phyloP scores from a whole-genome alignment of 2,888 invertebrate species.

The Epinotia nisella region DNA sequence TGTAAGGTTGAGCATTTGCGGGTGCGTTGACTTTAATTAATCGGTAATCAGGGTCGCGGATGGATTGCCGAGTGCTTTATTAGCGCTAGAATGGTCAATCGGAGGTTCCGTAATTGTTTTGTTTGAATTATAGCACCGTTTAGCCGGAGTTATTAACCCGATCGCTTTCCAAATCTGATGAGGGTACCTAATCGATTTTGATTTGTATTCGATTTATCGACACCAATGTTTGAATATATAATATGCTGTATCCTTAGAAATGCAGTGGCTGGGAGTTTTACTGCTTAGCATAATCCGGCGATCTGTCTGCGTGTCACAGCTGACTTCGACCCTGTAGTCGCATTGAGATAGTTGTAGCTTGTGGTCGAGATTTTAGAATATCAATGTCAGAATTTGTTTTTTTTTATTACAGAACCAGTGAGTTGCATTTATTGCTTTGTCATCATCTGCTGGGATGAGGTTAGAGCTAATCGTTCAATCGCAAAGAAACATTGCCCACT shows the following conservation, averaged over 20 bases:
- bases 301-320: slow-evolving; percentile 26
- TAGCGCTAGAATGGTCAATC: slow-evolving; percentile 48
- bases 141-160: slow-evolving; percentile 18
- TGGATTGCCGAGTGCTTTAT: slow-evolving; percentile 50
- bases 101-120: slow-evolving; percentile 25
- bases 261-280: slow-evolving; percentile 12
- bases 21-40: slow-evolving; percentile 65
- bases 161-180: slow-evolving; percentile 25
- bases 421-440: no score
- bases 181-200: background rate
- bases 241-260: slow-evolving; percentile 12
- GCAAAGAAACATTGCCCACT: no score
- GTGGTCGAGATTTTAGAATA: background rate
- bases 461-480: no score
- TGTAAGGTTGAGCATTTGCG: slow-evolving; percentile 68
- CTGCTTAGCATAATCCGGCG: slow-evolving; percentile 37
- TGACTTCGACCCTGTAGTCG: slow-evolving; percentile 1
- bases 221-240: background rate
- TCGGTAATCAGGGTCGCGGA: slow-evolving; percentile 54
- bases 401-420: no score
- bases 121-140: slow-evolving; percentile 37
- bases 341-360: slow-evolving; percentile 17
- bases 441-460: no score
- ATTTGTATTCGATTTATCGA: background rate
- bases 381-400: slow-evolving; percentile 10